Evolutionary conservation across 2,797 vertebrate species (phyloP).

Genomic region (Coracias cyanogaster): DNA sequence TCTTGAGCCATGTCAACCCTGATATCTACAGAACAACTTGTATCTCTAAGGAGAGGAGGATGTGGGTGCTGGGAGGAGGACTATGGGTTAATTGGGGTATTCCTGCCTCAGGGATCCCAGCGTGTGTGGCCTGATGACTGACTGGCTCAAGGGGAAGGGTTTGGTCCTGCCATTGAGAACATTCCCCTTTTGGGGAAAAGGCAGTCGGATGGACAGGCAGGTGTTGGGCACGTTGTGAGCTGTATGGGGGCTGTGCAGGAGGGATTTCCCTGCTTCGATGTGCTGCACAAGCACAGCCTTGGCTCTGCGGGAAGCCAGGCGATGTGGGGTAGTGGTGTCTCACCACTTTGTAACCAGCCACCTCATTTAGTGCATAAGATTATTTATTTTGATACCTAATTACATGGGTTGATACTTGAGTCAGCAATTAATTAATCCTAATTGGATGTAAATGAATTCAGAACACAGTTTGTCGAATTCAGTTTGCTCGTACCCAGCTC

Average conservation of each 20-base stretch:
- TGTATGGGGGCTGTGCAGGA: not conserved
- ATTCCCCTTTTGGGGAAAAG: not conserved
- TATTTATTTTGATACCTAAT: slow-evolving; percentile 52
- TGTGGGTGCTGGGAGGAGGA: not conserved
- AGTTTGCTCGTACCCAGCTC: not conserved
- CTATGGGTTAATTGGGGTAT: not conserved
- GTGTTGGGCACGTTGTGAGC: fast-evolving
- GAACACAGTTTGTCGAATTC: slow-evolving; percentile 16
- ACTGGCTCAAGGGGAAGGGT: not conserved
- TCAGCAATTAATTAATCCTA: slow-evolving; percentile 49
- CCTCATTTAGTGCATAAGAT: not conserved
- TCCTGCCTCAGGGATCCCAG: not conserved
- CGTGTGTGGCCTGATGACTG: not conserved
- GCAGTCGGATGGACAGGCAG: not conserved
- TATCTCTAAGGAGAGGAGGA: not conserved
- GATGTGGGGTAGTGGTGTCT: not conserved
- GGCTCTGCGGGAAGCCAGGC: not conserved
- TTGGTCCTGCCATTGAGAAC: not conserved
- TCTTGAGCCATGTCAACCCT: not conserved
- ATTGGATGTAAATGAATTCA: slow-evolving; percentile 56
- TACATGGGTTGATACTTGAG: slow-evolving; percentile 34
- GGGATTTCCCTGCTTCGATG: not conserved
- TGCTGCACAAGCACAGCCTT: not conserved
- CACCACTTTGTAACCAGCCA: not conserved
- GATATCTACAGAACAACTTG: not conserved